These are phyloP conservation scores for Rhagonycha fulva DNA, from an alignment of 2,888 invertebrate genomes.

Conservation along the genomic window DNA sequence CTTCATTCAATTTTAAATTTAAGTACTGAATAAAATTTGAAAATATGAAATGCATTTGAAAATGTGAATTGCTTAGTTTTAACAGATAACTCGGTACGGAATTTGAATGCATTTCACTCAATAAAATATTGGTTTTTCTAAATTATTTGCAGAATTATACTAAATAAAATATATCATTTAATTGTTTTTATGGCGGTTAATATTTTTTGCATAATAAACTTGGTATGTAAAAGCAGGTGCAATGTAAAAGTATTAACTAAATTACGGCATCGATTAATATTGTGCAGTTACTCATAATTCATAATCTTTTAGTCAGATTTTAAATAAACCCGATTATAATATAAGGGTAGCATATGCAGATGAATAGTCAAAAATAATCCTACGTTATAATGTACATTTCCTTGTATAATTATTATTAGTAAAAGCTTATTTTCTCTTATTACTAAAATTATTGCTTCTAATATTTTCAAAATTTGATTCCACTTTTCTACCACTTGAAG, in stretches of 20 bases:
- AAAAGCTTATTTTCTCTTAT: too few relatives aligned
- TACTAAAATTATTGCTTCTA: background rate
- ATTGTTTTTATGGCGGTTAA: background rate
- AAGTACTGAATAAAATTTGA: too few relatives aligned
- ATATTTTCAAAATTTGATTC: background rate
- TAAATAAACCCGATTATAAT: conserved; percentile 34
- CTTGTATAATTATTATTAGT: background rate
- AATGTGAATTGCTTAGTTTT: too few relatives aligned
- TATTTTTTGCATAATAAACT: background rate
- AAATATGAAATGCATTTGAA: too few relatives aligned
- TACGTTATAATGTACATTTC: background rate
- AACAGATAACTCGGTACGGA: too few relatives aligned
- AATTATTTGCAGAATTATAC: too few relatives aligned
- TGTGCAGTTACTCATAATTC: conserved; percentile 32
- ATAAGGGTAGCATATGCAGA: background rate
- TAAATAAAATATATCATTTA: too few relatives aligned
- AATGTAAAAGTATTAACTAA: conserved; percentile 27
- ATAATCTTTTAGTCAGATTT: conserved; percentile 37
- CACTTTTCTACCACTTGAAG: too few relatives aligned
- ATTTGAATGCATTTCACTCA: too few relatives aligned
- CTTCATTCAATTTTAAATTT: background rate
- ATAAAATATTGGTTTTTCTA: too few relatives aligned
- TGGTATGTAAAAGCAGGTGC: conserved; percentile 27
- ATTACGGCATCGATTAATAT: conserved; percentile 30
- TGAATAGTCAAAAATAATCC: background rate